phyloP scores from a whole-genome alignment of 92 coral and sea anemone species.

The Epizoanthus stellaris region DNA sequence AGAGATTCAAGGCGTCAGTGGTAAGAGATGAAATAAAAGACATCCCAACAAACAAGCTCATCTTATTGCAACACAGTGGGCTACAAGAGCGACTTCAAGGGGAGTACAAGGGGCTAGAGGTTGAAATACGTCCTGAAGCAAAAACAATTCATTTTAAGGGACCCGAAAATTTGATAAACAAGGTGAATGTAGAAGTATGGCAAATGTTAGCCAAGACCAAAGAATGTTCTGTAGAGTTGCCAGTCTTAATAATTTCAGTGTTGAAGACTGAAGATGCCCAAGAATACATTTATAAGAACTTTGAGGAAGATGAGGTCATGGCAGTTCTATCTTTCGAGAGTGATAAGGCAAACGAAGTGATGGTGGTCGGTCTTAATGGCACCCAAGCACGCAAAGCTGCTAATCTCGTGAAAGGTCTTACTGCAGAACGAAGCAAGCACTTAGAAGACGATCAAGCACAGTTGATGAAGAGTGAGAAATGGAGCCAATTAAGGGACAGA shows the following conservation, averaged over 20 bases:
- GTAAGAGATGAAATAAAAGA: conserved; percentile 1
- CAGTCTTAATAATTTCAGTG: conserved; percentile 24
- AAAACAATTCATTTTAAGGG: conserved; percentile 45
- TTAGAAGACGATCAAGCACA: conserved; percentile 63
- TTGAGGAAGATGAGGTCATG: conserved; percentile 22
- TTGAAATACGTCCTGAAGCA: conserved; percentile 22
- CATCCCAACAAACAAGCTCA: conserved; percentile 21
- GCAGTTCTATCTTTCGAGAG: conserved; percentile 39
- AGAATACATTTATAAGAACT: conserved; percentile 17
- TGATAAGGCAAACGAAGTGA: conserved; percentile 21
- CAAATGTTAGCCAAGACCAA: conserved; percentile 43
- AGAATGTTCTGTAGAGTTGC: conserved; percentile 33
- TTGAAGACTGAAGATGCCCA: conserved; percentile 37
- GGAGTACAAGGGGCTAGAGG: conserved; percentile 28
- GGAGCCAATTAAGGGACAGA: conserved; percentile 47
- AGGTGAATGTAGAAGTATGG: conserved; percentile 45
- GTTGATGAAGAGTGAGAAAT: conserved; percentile 58
- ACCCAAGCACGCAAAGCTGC: conserved; percentile 50
- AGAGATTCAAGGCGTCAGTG: conserved; percentile 49
- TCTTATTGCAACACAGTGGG: conserved; percentile 38
- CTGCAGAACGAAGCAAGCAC: conserved; percentile 49
- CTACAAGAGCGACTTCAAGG: conserved; percentile 38
- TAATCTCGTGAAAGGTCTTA: conserved; percentile 32
- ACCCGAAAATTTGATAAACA: conserved; percentile 40
- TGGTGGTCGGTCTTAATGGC: conserved; percentile 54